Percentiles rank a stretch among this genome's conserved stretches.
Evolutionary conservation across 2,888 invertebrate genomes (phyloP).

Genomic region (Ganaspis brasiliensis): DNA sequence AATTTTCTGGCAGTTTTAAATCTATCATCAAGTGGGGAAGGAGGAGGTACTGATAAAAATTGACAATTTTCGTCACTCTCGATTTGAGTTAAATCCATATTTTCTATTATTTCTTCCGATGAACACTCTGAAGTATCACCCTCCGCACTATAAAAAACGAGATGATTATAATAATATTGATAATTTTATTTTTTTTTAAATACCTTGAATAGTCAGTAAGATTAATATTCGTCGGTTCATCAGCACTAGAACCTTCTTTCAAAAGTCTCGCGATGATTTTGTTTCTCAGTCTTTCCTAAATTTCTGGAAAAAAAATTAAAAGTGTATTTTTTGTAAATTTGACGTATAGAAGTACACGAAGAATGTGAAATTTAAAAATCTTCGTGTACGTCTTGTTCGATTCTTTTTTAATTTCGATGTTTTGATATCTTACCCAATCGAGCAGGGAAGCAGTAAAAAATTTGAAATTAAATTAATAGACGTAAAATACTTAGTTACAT

Average conservation of each 20-base stretch:
- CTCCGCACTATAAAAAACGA: conserved; percentile 85
- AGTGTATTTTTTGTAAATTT: too few species aligned
- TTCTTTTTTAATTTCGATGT: too few species aligned
- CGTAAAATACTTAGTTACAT: too few species aligned
- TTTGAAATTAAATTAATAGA: background rate
- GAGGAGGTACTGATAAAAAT: conserved; percentile 85
- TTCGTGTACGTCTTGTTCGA: too few species aligned
- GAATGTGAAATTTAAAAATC: background rate
- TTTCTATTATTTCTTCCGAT: conserved; percentile 82
- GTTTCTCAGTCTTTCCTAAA: conserved; percentile 87
- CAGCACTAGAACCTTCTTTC: conserved; percentile 93
- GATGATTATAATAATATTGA: too few species aligned
- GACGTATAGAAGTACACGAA: too few species aligned
- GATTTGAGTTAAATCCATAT: conserved; percentile 69
- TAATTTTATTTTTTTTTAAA: conserved; percentile 19
- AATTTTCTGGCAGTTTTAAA: conserved; percentile 70
- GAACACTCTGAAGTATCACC: conserved; percentile 89
- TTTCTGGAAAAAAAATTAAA: conserved; percentile 28
- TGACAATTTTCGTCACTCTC: conserved; percentile 70
- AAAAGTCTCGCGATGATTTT: conserved; percentile 91
- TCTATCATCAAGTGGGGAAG: conserved; percentile 85
- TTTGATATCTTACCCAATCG: conserved; percentile 1
- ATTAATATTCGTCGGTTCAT: conserved; percentile 92
- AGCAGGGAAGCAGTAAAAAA: background rate
- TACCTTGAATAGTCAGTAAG: conserved; percentile 95